Base-by-base conservation (phyloP, 2,888 invertebrate genomes). In the Tanytarsus gracilentus region DNA sequence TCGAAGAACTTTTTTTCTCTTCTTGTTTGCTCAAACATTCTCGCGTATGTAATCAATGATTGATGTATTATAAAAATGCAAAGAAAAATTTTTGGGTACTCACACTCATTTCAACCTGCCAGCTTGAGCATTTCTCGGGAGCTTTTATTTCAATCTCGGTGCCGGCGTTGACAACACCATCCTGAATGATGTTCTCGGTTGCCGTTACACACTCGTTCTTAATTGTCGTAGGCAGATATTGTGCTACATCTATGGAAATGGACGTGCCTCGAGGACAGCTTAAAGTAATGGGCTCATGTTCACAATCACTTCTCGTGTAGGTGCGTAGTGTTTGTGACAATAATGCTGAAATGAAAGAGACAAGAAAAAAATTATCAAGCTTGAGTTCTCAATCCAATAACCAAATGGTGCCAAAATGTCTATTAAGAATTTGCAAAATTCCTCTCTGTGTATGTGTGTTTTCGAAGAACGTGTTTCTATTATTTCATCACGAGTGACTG, bases 261-360 rank as follows among this genome's bases (percentile, higher is more conserved):
- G 90, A 88, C 39, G 96, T 96, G 62, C 91, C 91, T 55, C 85
- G 78, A n/a, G 96, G 96, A 73, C 97, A 97, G 69, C 85, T 83
- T 64, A 96, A 80, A 55, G 84, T 83, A 71, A 96, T 85, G 71
- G 84, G 81, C 70, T 95, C 89, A 67, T 89, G 89, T 75, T 95
- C 93, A 74, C 97, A 97, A 55, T 91, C 90, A 50, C 88, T 90
- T 66, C 87, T 85, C 71, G 93, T 90, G 76, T 92, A 92, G 63
- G 92, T 93, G 69, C 90, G 82, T 67, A 97, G 79, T 33, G 93
- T 93, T 67, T 92, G 92, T 69, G 91, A 85, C 67, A 97, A 83
- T 66, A 95, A 81, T 70, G 90, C 96, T 96, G 80, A 6, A 58
- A 56, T 16, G n/a, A 40, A 44, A 16, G 18, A 23, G 7, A 21